Base-by-base conservation (phyloP, 35 echinoderm and acorn worm genomes). In the Patiria miniata region DNA sequence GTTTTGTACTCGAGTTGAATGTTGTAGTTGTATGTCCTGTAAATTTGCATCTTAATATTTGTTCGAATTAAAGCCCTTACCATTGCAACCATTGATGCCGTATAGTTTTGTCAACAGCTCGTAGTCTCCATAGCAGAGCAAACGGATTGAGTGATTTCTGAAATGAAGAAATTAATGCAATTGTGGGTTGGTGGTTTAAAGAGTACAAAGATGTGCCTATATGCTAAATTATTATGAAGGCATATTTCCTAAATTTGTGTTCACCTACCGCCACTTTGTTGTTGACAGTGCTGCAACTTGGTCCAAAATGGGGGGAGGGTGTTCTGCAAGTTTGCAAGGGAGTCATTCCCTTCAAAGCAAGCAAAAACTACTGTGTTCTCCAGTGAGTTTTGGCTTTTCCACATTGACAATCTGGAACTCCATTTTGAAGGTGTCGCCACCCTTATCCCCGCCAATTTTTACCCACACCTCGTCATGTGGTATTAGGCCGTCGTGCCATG, bases 331-430 rank as follows among this genome's bases (percentile, higher is more conserved):
- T 93, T 93, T 36, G 36, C 30, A 15, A 77, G 40, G 22, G 69
- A 60, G 57, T 94, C 87, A n/a, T 40, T 17, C 52, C 81, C 92
- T 77, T 76, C 40, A 39, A 90, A 94, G 7, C 85, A 36, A 33
- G 39, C 37, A 53, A 77, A 30, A 4, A 90, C 51, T 3, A 86
- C 34, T 1, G 92, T 94, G 57, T 94, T 90, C 0, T 51, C 33
- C 8, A 83, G 78, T 21, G 88, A 57, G 56, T 94, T 94, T 7
- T 15, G 92, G 92, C 14, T 81, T n/a, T 2, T 39, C 39, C 12
- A 93, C 87, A 84, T 93, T 93, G 12, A 8, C 81, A 14, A 94
- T 73, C 40, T 94, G 87, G 30, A 90, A 83, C 14, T 85, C 32
- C 39, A 85, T 39, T 38, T 94, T 94, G 28, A 90, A 90, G 19